Evolutionary conservation across 2,888 invertebrate species (phyloP), one percentile per base, ranked within the genome.

Genomic region (Microplitis deprimator): DNA sequence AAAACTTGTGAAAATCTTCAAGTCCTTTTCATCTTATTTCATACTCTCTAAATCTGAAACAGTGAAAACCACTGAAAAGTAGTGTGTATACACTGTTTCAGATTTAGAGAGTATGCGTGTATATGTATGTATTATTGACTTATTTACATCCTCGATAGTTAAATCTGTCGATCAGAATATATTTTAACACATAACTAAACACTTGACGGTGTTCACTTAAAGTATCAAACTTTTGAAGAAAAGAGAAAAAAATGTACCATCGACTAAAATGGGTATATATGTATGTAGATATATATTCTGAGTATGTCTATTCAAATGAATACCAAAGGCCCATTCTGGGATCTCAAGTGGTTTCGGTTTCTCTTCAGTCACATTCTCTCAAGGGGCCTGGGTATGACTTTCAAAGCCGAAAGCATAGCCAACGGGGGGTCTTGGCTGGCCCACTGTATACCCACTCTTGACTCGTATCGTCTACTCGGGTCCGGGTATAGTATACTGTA

Each of bases 341-440:
- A 77, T 82, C 81, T 85, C 84, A 82, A 86, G 86, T 85, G 87
- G 85, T 86, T 85, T 86, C 83, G 82, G 83, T 84, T 85, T 85
- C 79, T 67, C 79, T 77, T 73, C 68, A 69, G 77, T 79, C 75
- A 77, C 72, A 73, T 50, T 77, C 62, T 79, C 74, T 78, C 79
- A 72, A 68, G 76, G 75, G 78, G 79, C 79, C 75, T 74, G 79
- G 85, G 87, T 87, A 85, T 86, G 87, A 86, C 86, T 87, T 87
- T 87, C 85, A 85, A 86, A 86, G 84, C 79, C 85, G 84, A 86
- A 85, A 85, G 84, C 80, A 80, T 73, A 80, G 80, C 81, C 87
- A 82, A 85, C 87, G 84, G 87, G 87, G 86, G 87, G 87, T 87
- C 86, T 80, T n/a, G 68, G 80, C 68, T 82, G 83, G 82, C 76